Evolutionary conservation across 2,797 vertebrate genomes (phyloP), one percentile per base, ranked within the genome.

Genomic region (Poecile montanus): DNA sequence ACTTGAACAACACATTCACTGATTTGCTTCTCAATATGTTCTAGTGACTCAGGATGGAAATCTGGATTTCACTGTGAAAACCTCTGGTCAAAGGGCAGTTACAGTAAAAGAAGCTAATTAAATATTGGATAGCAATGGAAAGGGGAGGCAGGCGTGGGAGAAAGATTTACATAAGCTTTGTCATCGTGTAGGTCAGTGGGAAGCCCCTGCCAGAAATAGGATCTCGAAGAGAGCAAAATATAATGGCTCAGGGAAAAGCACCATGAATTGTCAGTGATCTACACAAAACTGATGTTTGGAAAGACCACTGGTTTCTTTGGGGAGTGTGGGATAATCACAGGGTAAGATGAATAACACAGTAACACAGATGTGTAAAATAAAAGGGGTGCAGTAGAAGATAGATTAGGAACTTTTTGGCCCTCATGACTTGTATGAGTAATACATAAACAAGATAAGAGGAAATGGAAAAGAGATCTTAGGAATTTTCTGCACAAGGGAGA

Each of bases 381-480:
- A 71, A 74, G 18, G 61, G 47, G 18, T 40, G 5, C 45, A 65
- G 42, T 53, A 72, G 26, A 61, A 87, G 57, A 92, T 71, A 89
- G 82, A 73, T 84, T 54, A 81, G 87, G 87, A 95, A 93, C 87
- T 87, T 95, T 71, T 92, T 84, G 85, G 76, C 65, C 73, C 95
- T 97, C 83, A 85, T 97, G 97, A 97, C 92, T 97, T 87, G 68
- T 66, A 58, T 97, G 97, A 97, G 95, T 97, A 96, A 96, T 40
- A 86, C 18, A 53, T 68, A 94, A 93, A 88, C 53, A 90, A 83
- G 89, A 34, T 76, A 91, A 96, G 95, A 97, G 95, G 95, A 97
- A 97, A 97, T 95, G 96, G 95, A 97, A 97, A 97, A 95, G 72
- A 71, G 91, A 97, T 92, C 91, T 96, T 91, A 97, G 96, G 96